Percentiles rank a stretch among this genome's conserved stretches.
Conservation (phyloP, 2,888 invertebrate genomes). For the Tetragonula carbonaria region DNA sequence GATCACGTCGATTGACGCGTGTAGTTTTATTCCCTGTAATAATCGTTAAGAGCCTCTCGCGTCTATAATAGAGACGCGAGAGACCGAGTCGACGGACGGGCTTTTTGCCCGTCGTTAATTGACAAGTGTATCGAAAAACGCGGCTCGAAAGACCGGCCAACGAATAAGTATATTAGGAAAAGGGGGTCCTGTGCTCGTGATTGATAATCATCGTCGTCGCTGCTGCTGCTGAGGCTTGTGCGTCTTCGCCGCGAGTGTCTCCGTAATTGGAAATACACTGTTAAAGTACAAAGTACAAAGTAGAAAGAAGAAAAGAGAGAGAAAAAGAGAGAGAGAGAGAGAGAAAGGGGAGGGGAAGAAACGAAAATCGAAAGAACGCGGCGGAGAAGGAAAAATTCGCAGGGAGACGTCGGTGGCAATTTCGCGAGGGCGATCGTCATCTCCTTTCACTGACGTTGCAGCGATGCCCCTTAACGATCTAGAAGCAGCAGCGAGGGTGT, state of each 20-base stretch:
- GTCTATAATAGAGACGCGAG: constrained; percentile 54
- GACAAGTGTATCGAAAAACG: constrained; percentile 39
- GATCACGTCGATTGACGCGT: constrained; percentile 60
- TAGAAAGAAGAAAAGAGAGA: too few relatives aligned
- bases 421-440: constrained; percentile 26
- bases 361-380: not conserved
- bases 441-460: constrained; percentile 30
- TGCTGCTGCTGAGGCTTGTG: not conserved
- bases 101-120: constrained; percentile 40
- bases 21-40: constrained; percentile 52
- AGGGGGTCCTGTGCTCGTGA: not conserved
- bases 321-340: too few relatives aligned
- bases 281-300: not conserved
- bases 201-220: constrained; percentile 18
- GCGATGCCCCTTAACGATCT: constrained; percentile 48
- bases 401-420: not conserved
- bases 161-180: constrained; percentile 26
- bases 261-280: not conserved
- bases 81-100: not conserved
- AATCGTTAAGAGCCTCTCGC: constrained; percentile 55
- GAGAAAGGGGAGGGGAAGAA: too few relatives aligned
- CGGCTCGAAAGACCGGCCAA: not conserved
- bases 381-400: too few relatives aligned
- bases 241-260: not conserved
- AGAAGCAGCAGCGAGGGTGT: constrained; percentile 56